Evolutionary conservation across 2,888 invertebrate genomes (phyloP), one percentile per base, ranked within the genome.

Genomic region (Ophion ventricosus): DNA sequence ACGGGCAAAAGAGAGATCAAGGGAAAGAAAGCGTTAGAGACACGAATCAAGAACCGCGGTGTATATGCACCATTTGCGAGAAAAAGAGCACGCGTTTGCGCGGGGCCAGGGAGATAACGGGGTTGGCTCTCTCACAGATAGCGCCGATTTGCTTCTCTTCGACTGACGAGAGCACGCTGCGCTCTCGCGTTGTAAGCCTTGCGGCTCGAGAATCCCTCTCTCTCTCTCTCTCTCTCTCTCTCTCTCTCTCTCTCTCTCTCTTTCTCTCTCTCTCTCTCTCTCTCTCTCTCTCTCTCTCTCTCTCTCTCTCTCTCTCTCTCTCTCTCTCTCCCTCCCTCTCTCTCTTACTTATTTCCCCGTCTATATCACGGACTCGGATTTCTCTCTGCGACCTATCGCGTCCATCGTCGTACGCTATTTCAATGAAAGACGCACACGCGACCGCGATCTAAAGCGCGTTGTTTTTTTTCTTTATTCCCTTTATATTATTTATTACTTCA

Each of bases 81-180:
- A 86, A 85, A 66, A 84, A 69, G 83, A 86, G 86, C 86, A 86
- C 84, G 85, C 86, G 82, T 77, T 80, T 81, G 81, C 82, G 77
- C 89, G 89, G 90, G 90, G 89, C 90, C 89, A 88, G 89, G 85
- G 90, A 92, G 93, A 92, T 92, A 92, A 92, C 92, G 90, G 92
- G 91, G 91, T 92, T 91, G 92, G 92, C 91, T 92, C 91, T 92
- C 92, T 92, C 92, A 92, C 88, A 91, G 92, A 92, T 92, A 93
- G 91, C 88, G 87, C 85, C 86, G 88, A 74, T 77, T 80, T 72
- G 73, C 56, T 29, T 70, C 74, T 69, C 80, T 61, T 35, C 40
- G 82, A 26, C 77, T 66, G 57, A 72, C 70, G 78, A 72, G 69
- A 49, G 26, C 26, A 10, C 64, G 54, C 84, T 59, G 29, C 29